These are phyloP conservation scores for Atrina japonica DNA, from an alignment of 2,888 invertebrate species.

Conservation along the genomic window DNA sequence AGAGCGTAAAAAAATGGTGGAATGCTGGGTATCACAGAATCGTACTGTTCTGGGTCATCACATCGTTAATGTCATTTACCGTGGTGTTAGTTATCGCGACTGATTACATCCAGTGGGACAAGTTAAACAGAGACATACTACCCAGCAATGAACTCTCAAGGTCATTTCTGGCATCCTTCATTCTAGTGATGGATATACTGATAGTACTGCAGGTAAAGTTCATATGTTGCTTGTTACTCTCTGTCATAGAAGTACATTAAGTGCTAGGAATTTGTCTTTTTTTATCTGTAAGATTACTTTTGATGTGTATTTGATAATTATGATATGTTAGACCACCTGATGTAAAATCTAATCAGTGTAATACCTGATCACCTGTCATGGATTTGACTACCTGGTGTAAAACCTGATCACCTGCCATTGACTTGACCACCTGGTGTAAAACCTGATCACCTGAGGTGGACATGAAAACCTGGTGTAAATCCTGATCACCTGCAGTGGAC, in stretches of 20 bases:
- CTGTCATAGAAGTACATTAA: background rate
- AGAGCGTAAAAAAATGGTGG: conserved; percentile 79
- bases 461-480: too few relatives aligned
- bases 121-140: conserved; percentile 81
- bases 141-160: conserved; percentile 82
- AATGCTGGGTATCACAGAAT: conserved; percentile 81
- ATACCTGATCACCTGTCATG: too few relatives aligned
- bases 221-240: background rate
- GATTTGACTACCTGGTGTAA: too few relatives aligned
- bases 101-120: conserved; percentile 82
- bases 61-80: conserved; percentile 79
- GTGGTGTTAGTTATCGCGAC: conserved; percentile 82
- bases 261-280: too few relatives aligned
- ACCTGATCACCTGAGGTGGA: too few relatives aligned
- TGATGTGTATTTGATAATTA: too few relatives aligned
- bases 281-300: too few relatives aligned
- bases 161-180: conserved; percentile 82
- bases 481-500: too few relatives aligned
- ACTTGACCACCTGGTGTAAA: too few relatives aligned
- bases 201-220: conserved; percentile 82
- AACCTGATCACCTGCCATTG: too few relatives aligned
- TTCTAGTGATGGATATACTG: conserved; percentile 82
- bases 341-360: too few relatives aligned
- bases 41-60: conserved; percentile 82
- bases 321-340: too few relatives aligned